Percentiles rank a stretch among this genome's conserved stretches.
Conservation (phyloP, 2,888 invertebrate species). For the Scelioninae gen. 2 region DNA sequence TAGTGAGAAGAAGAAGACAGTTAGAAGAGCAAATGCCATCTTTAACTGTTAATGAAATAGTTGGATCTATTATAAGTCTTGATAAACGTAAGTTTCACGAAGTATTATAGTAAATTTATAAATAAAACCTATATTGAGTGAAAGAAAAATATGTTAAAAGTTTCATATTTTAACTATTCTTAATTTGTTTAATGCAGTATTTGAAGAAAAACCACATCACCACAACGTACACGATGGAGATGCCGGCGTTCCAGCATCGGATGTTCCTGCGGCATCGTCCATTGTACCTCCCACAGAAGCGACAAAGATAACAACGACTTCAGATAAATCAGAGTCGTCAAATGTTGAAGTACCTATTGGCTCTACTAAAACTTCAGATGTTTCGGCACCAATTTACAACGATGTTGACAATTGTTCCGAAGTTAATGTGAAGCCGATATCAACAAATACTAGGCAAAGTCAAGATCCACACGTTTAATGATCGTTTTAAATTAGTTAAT, state of each 20-base stretch:
- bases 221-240: conserved; percentile 69
- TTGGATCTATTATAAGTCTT: conserved; percentile 89
- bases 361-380: conserved; percentile 60
- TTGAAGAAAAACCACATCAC: conserved; percentile 82
- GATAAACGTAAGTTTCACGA: conserved; percentile 83
- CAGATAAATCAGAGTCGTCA: conserved; percentile 70
- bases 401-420: conserved; percentile 62
- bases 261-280: conserved; percentile 69
- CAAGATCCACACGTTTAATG: conserved; percentile 68
- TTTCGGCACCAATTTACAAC: conserved; percentile 71
- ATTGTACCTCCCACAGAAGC: conserved; percentile 71
- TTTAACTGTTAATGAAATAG: conserved; percentile 81
- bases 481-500: conserved; percentile 62
- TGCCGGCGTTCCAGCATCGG: conserved; percentile 68
- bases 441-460: conserved; percentile 63
- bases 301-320: conserved; percentile 70
- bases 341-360: conserved; percentile 54
- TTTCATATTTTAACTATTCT: too few relatives aligned
- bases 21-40: conserved; percentile 79
- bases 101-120: too few relatives aligned
- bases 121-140: too few relatives aligned
- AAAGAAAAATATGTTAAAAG: too few relatives aligned
- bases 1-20: conserved; percentile 85
- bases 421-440: conserved; percentile 65
- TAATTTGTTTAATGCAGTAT: conserved; percentile 77